Evolutionary conservation across 2,888 invertebrate species (phyloP).

Genomic region (Palloptera scutellata): DNA sequence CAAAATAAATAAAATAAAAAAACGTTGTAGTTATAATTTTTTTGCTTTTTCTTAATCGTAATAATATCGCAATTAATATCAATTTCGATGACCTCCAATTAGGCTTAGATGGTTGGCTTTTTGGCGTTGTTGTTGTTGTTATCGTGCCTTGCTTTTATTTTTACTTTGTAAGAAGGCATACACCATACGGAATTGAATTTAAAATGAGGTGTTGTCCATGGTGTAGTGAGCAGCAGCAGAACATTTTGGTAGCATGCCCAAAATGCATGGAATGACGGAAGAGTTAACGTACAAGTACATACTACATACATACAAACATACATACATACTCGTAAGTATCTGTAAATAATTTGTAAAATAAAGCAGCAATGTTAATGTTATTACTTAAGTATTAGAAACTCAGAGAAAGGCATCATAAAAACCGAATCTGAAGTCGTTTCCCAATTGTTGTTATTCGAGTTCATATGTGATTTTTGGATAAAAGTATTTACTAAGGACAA

Average conservation of each 20-base stretch:
- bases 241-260: neutral
- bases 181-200: neutral
- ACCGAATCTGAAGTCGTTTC: too few species aligned
- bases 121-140: neutral
- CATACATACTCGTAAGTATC: too few species aligned
- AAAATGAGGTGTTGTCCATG: too few species aligned
- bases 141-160: neutral
- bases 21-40: neutral
- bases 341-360: too few species aligned
- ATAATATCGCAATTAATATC: neutral
- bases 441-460: too few species aligned
- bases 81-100: conserved; percentile 3
- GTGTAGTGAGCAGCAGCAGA: neutral
- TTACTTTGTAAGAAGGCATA: neutral
- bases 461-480: too few species aligned
- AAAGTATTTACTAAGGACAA: too few species aligned
- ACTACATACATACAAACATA: too few species aligned
- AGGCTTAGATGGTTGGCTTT: neutral
- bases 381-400: too few species aligned
- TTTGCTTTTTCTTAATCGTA: neutral
- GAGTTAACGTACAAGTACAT: neutral
- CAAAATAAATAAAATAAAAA: neutral
- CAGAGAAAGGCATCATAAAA: too few species aligned
- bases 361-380: too few species aligned
- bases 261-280: neutral